phyloP scores from a whole-genome alignment of 2,888 invertebrate species.

The Cremastinae sp. region DNA sequence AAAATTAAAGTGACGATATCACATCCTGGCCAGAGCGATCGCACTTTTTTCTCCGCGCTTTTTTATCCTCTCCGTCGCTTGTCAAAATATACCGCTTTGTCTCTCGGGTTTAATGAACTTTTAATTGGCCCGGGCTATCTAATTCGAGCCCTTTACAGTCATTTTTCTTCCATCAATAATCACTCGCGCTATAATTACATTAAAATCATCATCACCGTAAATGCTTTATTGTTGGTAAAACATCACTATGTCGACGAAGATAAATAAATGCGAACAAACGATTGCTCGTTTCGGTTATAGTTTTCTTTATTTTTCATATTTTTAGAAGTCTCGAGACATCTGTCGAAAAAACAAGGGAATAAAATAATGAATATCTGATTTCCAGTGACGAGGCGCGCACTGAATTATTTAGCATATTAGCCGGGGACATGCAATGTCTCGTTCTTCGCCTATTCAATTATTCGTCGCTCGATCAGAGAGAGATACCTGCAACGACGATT shows the following conservation, averaged over 20 bases:
- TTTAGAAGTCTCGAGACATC: neutral
- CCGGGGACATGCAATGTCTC: slow-evolving; percentile 32
- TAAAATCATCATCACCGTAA: neutral
- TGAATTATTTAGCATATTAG: slow-evolving; percentile 48
- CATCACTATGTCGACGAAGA: too few species aligned
- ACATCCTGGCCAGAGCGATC: slow-evolving; percentile 3
- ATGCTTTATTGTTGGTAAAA: neutral
- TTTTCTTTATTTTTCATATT: neutral
- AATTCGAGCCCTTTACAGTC: neutral
- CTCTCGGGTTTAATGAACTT: slow-evolving; percentile 43
- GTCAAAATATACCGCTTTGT: slow-evolving; percentile 37
- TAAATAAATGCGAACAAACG: neutral
- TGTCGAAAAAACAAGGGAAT: neutral
- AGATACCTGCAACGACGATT: slow-evolving; percentile 40
- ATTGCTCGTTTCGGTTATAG: neutral
- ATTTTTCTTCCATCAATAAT: neutral
- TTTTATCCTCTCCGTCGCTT: neutral
- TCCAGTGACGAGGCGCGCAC: slow-evolving; percentile 12
- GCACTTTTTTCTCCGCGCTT: neutral
- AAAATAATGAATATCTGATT: slow-evolving; percentile 11
- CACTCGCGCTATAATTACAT: neutral
- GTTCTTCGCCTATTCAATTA: slow-evolving; percentile 28
- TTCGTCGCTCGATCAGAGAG: slow-evolving; percentile 20
- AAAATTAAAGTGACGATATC: slow-evolving; percentile 34
- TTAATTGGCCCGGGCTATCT: slow-evolving; percentile 41